Conservation (phyloP, 2,888 invertebrate species). For the Acrobasis repandana region DNA sequence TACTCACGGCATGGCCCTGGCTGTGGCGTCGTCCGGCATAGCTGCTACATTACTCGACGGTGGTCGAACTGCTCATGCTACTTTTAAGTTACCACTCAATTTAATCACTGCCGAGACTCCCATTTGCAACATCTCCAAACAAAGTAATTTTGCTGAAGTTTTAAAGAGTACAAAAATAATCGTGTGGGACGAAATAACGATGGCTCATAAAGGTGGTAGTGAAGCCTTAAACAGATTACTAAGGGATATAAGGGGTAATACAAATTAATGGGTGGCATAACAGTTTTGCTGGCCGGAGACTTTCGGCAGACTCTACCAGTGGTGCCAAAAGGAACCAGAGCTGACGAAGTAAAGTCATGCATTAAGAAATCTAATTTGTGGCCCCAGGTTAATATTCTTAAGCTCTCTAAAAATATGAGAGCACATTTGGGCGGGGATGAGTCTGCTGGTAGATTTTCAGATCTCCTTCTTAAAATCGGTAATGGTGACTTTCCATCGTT, state of each 20-base stretch:
- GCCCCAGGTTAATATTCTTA: constrained; percentile 21
- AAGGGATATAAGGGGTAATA: constrained; percentile 28
- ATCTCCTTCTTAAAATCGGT: constrained; percentile 31
- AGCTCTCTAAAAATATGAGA: constrained; percentile 31
- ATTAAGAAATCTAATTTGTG: constrained; percentile 33
- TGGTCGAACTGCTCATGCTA: no score
- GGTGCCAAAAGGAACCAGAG: constrained; percentile 28
- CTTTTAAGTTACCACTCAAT: no score
- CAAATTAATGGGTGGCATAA: constrained; percentile 31
- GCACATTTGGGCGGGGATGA: constrained; percentile 24
- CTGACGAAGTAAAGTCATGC: constrained; percentile 30
- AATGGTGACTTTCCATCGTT: constrained; percentile 26
- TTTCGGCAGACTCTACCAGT: constrained; percentile 25
- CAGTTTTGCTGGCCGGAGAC: no score
- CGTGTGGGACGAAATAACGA: constrained; percentile 25
- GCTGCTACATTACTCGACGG: no score
- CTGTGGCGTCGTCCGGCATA: no score
- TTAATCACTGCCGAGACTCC: no score
- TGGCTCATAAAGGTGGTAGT: constrained; percentile 30
- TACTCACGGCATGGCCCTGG: no score
- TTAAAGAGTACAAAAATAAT: constrained; percentile 14
- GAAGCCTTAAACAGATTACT: constrained; percentile 31
- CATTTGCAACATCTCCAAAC: constrained; percentile 8
- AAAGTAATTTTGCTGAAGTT: constrained; percentile 18
- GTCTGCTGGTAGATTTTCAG: constrained; percentile 26